A percentile compares a stretch with the other conserved stretches of the same genome.
These are phyloP conservation scores for Synergus laeviventris DNA, from an alignment of 2,888 invertebrate species.

Conservation along the genomic window DNA sequence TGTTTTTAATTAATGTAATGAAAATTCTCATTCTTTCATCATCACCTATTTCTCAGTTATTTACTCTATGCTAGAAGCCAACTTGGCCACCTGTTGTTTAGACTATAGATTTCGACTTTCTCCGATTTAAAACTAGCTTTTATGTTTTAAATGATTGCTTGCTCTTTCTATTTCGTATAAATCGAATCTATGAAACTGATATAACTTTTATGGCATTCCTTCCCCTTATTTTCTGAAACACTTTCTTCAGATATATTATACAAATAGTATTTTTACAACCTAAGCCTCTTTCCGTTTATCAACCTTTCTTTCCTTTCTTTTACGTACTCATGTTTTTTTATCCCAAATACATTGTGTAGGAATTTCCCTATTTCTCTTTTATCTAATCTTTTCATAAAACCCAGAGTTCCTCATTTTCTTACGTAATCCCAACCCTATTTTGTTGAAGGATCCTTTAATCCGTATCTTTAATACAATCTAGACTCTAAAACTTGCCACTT, in stretches of 20 bases:
- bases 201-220: no score
- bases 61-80: not conserved
- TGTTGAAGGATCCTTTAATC: constrained; percentile 1
- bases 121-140: not conserved
- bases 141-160: no score
- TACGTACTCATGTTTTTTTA: not conserved
- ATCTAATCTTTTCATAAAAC: not conserved
- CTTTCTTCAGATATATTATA: no score
- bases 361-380: not conserved
- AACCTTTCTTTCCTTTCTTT: not conserved
- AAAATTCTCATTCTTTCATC: not conserved
- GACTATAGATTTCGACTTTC: not conserved
- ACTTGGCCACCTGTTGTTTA: not conserved
- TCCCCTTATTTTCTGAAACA: no score
- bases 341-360: not conserved
- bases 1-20: not conserved
- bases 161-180: no score
- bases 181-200: no score
- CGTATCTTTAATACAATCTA: constrained; percentile 10
- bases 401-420: constrained; percentile 1
- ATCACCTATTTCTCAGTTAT: not conserved
- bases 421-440: constrained; percentile 2
- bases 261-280: no score
- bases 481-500: not conserved
- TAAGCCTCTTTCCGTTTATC: not conserved